phyloP scores from a whole-genome alignment of 2,888 invertebrate species.

The Nemurella pictetii region DNA sequence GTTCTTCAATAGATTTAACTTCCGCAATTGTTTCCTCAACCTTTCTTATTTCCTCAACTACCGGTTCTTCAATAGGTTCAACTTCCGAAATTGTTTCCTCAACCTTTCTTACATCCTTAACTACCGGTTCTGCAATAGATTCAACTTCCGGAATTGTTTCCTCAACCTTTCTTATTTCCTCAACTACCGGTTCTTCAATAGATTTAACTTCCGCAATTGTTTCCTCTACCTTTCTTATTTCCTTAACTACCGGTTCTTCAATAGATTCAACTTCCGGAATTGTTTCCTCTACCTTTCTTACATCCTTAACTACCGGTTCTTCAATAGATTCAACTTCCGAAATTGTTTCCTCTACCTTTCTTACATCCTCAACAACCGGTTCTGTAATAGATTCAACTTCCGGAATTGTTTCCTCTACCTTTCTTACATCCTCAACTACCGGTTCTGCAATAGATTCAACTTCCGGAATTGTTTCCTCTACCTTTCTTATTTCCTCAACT shows the following conservation, averaged over 20 bases:
- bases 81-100: too few relatives aligned
- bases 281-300: constrained; percentile 33
- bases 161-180: too few relatives aligned
- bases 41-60: too few relatives aligned
- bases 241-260: too few relatives aligned
- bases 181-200: too few relatives aligned
- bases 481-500: constrained; percentile 26
- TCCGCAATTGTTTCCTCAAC: not conserved
- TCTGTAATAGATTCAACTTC: not conserved
- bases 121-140: too few relatives aligned
- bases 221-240: too few relatives aligned
- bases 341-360: not conserved
- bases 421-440: constrained; percentile 31
- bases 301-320: constrained; percentile 26
- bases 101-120: too few relatives aligned
- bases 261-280: not conserved
- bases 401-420: constrained; percentile 28
- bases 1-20: not conserved
- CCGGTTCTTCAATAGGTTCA: too few relatives aligned
- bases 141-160: too few relatives aligned
- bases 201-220: too few relatives aligned
- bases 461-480: constrained; percentile 23
- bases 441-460: not conserved
- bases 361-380: not conserved
- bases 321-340: not conserved